Percentiles rank a stretch among this genome's conserved stretches.
Evolutionary conservation across 2,113 vertebrate genomes (phyloP).

Genomic region (Seriola rivoliana): DNA sequence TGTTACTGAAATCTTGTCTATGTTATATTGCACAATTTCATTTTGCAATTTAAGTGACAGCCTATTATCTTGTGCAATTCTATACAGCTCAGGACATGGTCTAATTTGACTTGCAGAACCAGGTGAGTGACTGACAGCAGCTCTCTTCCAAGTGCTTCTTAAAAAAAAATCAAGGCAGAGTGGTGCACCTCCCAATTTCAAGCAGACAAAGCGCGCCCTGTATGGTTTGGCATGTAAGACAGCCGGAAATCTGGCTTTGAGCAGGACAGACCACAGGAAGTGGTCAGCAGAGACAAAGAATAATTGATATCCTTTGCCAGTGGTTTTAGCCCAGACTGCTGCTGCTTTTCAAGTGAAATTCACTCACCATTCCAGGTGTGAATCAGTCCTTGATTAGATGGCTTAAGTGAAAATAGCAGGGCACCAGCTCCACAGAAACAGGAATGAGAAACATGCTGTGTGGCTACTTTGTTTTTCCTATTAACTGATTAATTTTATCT

Average conservation of each 20-base stretch:
- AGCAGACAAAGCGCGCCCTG: neutral
- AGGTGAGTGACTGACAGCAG: neutral
- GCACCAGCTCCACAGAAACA: neutral
- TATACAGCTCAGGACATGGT: neutral
- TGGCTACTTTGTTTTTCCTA: neutral
- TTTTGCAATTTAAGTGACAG: neutral
- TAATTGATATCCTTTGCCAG: constrained; percentile 4
- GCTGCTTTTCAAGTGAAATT: constrained; percentile 8
- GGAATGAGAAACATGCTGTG: neutral
- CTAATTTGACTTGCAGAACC: neutral
- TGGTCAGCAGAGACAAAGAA: constrained; percentile 7
- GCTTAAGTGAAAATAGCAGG: neutral
- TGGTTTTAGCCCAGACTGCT: neutral
- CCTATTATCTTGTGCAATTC: neutral
- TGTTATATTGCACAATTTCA: constrained; percentile 1
- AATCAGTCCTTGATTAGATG: neutral
- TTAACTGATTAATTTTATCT: neutral
- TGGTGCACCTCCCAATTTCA: neutral
- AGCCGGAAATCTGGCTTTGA: constrained; percentile 17
- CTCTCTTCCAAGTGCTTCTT: neutral
- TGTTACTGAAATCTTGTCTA: neutral
- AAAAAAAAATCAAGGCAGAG: neutral
- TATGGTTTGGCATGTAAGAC: neutral
- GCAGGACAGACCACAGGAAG: constrained; percentile 3
- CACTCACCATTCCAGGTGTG: constrained; percentile 1